Percentiles rank a stretch among this genome's conserved stretches.
These are phyloP conservation scores for Lytechinus pictus DNA, from an alignment of 35 echinoderm and acorn worm species.

Conservation along the genomic window DNA sequence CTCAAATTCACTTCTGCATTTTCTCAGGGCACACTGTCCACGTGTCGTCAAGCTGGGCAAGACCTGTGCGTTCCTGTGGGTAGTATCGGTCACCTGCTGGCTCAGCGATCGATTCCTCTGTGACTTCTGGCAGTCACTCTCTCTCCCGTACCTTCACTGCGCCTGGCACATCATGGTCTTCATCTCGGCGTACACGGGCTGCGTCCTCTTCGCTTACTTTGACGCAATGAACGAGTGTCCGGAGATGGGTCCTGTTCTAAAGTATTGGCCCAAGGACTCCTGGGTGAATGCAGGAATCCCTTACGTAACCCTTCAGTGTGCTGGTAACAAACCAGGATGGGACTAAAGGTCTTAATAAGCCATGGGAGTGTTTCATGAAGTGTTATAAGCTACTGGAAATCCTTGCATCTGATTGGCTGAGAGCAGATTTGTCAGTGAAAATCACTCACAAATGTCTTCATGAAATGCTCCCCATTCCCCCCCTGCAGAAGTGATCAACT, in stretches of 20 bases:
- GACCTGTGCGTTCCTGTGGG: conserved; percentile 62
- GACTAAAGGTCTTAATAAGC: not conserved
- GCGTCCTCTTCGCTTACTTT: conserved; percentile 92
- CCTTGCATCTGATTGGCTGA: no score
- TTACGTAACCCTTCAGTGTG: conserved; percentile 84
- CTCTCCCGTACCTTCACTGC: conserved; percentile 95
- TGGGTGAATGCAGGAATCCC: conserved; percentile 88
- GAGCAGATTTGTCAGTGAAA: no score
- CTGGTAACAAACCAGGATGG: conserved; percentile 73
- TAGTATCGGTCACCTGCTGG: conserved; percentile 82
- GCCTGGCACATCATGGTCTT: conserved; percentile 98
- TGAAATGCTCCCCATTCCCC: no score
- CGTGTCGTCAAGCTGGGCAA: conserved; percentile 70
- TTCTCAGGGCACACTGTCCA: conserved; percentile 68
- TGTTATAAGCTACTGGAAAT: no score
- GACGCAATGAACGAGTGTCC: conserved; percentile 94
- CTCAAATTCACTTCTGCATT: not conserved
- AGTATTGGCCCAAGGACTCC: conserved; percentile 94
- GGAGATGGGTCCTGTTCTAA: conserved; percentile 91
- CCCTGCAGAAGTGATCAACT: no score
- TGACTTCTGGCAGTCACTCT: conserved; percentile 81
- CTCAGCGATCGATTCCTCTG: conserved; percentile 78
- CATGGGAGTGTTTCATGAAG: no score
- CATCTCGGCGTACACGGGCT: conserved; percentile 78
- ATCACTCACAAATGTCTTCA: no score